Conservation (phyloP, 2,113 vertebrate genomes). For the Rhea americana region DNA sequence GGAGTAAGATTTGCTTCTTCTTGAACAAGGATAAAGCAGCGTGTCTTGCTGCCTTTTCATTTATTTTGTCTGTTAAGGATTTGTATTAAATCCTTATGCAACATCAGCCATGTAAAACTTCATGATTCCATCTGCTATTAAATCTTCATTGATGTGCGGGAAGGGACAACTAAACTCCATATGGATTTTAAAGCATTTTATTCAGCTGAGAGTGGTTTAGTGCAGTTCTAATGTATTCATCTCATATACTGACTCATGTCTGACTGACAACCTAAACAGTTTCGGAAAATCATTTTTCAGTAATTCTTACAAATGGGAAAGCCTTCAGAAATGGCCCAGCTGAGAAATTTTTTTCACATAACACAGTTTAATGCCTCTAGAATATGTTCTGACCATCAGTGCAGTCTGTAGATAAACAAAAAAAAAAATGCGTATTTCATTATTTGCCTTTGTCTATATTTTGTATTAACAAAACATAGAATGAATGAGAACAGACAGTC, state of each 20-base stretch:
- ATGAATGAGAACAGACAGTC: constrained; percentile 45
- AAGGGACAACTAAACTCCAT: background rate
- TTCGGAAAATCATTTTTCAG: constrained; percentile 27
- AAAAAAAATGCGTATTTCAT: constrained; percentile 20
- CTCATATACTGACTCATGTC: background rate
- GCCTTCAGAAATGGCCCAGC: background rate
- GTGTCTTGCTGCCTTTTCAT: background rate
- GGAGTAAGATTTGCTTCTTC: background rate
- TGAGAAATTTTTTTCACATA: constrained; percentile 19
- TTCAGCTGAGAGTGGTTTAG: background rate
- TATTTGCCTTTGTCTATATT: constrained; percentile 5
- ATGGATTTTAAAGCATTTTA: constrained; percentile 12
- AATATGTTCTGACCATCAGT: background rate
- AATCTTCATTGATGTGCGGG: background rate
- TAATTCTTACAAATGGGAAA: constrained; percentile 1
- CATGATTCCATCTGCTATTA: background rate
- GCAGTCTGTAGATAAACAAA: constrained; percentile 27
- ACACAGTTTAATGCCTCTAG: background rate
- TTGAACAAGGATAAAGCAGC: background rate
- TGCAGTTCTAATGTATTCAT: background rate
- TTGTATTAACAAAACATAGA: constrained; percentile 1
- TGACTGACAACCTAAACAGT: background rate
- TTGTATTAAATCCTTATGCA: background rate
- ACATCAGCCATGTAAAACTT: constrained; percentile 2
- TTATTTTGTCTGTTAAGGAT: background rate